These are phyloP conservation scores for Meiosimyza platycephala DNA, from an alignment of 2,888 invertebrate genomes.

Conservation along the genomic window DNA sequence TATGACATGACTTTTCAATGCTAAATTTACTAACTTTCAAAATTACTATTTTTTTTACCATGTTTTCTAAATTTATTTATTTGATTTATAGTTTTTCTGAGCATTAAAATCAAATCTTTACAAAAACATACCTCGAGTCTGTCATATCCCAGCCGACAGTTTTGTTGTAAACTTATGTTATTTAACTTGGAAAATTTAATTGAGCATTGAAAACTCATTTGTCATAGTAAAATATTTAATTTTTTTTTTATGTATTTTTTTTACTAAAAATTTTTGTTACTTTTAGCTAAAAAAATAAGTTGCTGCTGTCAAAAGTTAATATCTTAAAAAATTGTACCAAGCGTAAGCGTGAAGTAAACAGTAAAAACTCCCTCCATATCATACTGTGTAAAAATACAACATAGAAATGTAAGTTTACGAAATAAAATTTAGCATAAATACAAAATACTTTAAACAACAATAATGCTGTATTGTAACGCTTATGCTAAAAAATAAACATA, in stretches of 20 bases:
- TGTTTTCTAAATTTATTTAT: neutral
- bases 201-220: slow-evolving; percentile 39
- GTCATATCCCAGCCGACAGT: neutral
- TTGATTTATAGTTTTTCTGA: neutral
- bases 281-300: slow-evolving; percentile 54
- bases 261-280: slow-evolving; percentile 40
- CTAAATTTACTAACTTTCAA: neutral
- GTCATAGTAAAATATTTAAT: slow-evolving; percentile 33
- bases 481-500: too few relatives aligned
- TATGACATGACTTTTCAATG: neutral
- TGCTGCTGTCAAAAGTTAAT: slow-evolving; percentile 32
- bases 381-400: too few relatives aligned
- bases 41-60: slow-evolving; percentile 1
- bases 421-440: too few relatives aligned
- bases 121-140: neutral
- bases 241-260: slow-evolving; percentile 40
- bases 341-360: too few relatives aligned
- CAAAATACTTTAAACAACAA: too few relatives aligned
- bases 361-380: too few relatives aligned
- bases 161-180: neutral
- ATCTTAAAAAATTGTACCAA: too few relatives aligned
- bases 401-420: too few relatives aligned
- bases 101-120: neutral
- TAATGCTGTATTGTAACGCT: too few relatives aligned
- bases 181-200: too few relatives aligned